Conservation (phyloP, 1,140 invertebrate species). For the Monomorium pharaonis region DNA sequence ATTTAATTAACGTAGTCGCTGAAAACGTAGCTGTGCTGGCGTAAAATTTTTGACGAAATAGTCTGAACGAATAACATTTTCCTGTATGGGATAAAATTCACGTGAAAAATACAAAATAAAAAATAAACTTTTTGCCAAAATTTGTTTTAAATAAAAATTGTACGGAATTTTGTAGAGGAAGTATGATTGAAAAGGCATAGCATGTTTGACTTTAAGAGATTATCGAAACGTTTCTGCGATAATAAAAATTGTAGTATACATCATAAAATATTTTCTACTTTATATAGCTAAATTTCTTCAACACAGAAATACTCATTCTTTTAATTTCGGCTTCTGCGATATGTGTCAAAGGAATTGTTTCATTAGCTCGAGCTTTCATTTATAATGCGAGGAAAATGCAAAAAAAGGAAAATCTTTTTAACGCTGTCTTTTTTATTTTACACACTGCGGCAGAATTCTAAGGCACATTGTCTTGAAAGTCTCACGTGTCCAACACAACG, state of each 20-base stretch:
- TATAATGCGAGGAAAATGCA: background rate
- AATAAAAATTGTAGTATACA: background rate
- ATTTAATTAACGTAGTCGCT: background rate
- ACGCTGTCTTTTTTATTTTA: background rate
- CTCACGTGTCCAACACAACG: background rate
- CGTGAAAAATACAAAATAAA: too few species aligned
- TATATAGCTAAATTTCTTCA: background rate
- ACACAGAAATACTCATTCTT: background rate
- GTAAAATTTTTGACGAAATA: constrained; percentile 1
- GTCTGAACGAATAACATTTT: background rate
- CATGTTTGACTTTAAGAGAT: too few species aligned
- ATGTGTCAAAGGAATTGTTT: background rate
- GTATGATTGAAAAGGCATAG: too few species aligned
- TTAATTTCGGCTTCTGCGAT: background rate
- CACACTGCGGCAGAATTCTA: background rate
- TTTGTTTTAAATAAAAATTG: too few species aligned
- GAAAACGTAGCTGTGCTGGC: background rate
- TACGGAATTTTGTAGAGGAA: too few species aligned
- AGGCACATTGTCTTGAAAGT: constrained; percentile 5
- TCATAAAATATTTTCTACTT: background rate
- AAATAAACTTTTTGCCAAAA: too few species aligned
- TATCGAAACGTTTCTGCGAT: background rate
- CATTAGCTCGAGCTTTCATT: background rate
- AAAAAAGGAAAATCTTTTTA: background rate
- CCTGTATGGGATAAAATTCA: too few species aligned